Conservation (phyloP, 2,113 vertebrate genomes). For the Columba janthina region DNA sequence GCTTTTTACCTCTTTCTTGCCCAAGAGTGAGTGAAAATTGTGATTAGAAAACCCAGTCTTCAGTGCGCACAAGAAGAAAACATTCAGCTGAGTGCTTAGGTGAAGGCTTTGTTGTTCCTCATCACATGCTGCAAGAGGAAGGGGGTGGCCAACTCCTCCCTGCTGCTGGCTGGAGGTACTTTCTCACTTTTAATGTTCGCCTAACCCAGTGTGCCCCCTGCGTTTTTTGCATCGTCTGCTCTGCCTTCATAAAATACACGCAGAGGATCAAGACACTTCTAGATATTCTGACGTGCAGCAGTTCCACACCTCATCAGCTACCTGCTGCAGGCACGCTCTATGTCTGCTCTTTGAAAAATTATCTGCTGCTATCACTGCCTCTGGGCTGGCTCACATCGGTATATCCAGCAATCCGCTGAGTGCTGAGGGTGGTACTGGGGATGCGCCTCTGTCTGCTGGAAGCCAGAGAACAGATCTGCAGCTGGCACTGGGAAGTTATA, state of each 20-base stretch:
- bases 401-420: not conserved
- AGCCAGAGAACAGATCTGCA: rapidly evolving
- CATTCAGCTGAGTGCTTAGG: not conserved
- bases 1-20: not conserved
- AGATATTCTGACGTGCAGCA: not conserved
- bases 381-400: not conserved
- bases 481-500: not conserved
- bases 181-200: not conserved
- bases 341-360: not conserved
- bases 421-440: not conserved
- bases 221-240: not conserved
- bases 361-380: not conserved
- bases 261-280: not conserved
- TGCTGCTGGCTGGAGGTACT: not conserved
- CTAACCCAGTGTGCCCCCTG: not conserved
- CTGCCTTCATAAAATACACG: not conserved
- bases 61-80: not conserved
- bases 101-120: not conserved
- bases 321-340: not conserved
- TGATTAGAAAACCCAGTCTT: not conserved
- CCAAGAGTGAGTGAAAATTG: not conserved
- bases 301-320: not conserved
- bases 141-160: not conserved
- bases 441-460: not conserved
- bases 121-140: not conserved